Base-by-base conservation (phyloP, 2,797 vertebrate species). In the Scolopax bukidnonensis region DNA sequence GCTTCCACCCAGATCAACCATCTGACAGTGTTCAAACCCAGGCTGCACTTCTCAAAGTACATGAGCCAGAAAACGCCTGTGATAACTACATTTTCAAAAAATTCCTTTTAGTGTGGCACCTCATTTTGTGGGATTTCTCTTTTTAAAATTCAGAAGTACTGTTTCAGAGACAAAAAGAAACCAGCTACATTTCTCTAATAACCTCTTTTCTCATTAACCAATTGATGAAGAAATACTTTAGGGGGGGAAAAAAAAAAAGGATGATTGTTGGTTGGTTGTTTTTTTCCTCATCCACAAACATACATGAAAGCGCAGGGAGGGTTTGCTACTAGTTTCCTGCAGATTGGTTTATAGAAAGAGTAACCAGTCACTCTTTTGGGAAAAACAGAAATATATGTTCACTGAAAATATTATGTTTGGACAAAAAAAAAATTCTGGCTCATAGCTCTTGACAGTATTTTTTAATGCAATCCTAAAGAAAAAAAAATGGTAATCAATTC, bases 1-100 rank as follows among this genome's bases (percentile, higher is more conserved):
- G 96, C 97, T 96, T 96, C 96, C 95, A 96, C 93, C 95, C 97
- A 96, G 91, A 93, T 93, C 96, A 43, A 93, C 83, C 95, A 76
- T 83, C 96, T 75, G 69, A 91, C 43, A 93, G 61, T n/a, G 71
- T 92, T 95, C 36, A 95, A 96, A 97, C 43, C 53, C 73, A 89
- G 88, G 91, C 94, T 95, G 87, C 45, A 81, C 30, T 83, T 90
- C 17, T 95, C 23, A 83, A 96, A 95, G 50, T 95, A 73, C 51
- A 73, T 50, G 67, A 97, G 84, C 74, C 68, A 94, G 97, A 97
- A 96, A 96, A 65, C 89, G 89, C 79, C 75, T 21, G 48, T 15
- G 65, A 70, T 70, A 95, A 90, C 63, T 68, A 83, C 9, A 78
- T 69, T 81, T 76, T 82, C 48, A 90, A 40, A 5, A 27, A 96